Conservation (phyloP, 2,113 vertebrate genomes). For the Syngnathus floridae region DNA sequence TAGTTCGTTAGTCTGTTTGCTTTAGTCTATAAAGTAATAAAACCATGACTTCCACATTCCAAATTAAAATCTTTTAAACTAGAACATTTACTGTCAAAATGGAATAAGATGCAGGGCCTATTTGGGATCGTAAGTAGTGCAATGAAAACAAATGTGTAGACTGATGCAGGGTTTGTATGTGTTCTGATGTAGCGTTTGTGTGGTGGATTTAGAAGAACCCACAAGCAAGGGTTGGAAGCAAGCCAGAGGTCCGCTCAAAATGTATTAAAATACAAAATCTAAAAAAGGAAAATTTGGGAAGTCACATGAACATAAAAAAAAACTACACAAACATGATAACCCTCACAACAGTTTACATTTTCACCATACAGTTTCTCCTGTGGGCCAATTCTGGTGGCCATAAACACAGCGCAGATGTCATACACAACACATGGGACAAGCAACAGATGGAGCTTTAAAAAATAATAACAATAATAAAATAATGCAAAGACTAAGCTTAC, state of each 20-base stretch:
- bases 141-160: neutral
- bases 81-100: neutral
- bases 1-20: neutral
- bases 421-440: constrained; percentile 8
- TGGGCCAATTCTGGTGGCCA: constrained; percentile 16
- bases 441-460: constrained; percentile 10
- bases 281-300: too few relatives aligned
- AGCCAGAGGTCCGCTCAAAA: too few relatives aligned
- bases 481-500: neutral
- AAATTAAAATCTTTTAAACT: neutral
- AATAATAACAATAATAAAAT: neutral
- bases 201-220: too few relatives aligned
- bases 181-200: too few relatives aligned
- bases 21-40: neutral
- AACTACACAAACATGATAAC: neutral
- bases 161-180: too few relatives aligned
- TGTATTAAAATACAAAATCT: too few relatives aligned
- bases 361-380: constrained; percentile 20
- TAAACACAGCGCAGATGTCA: constrained; percentile 34
- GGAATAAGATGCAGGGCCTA: too few relatives aligned
- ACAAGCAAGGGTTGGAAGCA: too few relatives aligned
- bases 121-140: neutral
- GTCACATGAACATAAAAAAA: neutral
- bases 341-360: constrained; percentile 7
- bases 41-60: neutral